phyloP scores from a whole-genome alignment of 2,888 invertebrate genomes.

The Pediacus dermestoides region DNA sequence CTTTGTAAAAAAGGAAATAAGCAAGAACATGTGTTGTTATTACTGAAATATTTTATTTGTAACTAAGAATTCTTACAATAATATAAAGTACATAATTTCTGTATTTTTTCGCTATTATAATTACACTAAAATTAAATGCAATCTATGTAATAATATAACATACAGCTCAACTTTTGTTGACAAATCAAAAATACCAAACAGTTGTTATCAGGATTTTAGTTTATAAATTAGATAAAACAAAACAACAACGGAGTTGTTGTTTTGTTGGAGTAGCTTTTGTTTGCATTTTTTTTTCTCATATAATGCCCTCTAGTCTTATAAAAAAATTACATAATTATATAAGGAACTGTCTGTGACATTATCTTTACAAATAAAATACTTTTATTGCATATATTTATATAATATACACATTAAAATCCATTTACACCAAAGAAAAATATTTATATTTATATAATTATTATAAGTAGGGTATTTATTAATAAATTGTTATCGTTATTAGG shows the following conservation, averaged over 20 bases:
- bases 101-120: constrained; percentile 13
- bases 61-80: constrained; percentile 15
- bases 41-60: constrained; percentile 14
- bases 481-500: too few relatives aligned
- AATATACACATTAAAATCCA: constrained; percentile 21
- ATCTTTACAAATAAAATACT: constrained; percentile 25
- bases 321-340: constrained; percentile 8
- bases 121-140: constrained; percentile 19
- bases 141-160: constrained; percentile 10
- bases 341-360: constrained; percentile 13
- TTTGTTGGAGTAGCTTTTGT: too few relatives aligned
- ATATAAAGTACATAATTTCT: constrained; percentile 18
- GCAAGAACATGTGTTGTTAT: too few relatives aligned
- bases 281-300: too few relatives aligned
- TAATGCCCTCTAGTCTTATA: constrained; percentile 26
- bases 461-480: too few relatives aligned
- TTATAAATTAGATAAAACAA: too few relatives aligned
- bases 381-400: constrained; percentile 10
- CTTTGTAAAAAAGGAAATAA: too few relatives aligned
- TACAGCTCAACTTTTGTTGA: background rate
- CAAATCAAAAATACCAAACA: too few relatives aligned
- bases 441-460: constrained; percentile 14
- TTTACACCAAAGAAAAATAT: constrained; percentile 25
- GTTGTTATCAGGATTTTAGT: too few relatives aligned
- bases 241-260: too few relatives aligned